Evolutionary conservation across 2,888 invertebrate species (phyloP), one percentile per base, ranked within the genome.

Genomic region (Linyphia triangularis): DNA sequence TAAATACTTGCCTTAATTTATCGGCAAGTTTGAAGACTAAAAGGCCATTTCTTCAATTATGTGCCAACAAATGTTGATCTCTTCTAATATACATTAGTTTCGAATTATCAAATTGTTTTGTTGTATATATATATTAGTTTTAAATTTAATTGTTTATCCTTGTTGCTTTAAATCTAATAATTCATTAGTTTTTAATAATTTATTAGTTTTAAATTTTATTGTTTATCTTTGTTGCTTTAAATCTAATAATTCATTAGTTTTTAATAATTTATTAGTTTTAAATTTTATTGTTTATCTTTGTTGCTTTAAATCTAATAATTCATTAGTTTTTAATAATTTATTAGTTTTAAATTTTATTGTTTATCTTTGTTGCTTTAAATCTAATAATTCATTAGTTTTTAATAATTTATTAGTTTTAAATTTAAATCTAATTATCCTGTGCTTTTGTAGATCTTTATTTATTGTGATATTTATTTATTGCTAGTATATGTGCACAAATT

Each of bases 1-100:
- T 33, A 9, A 33, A 72, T 22, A 72, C 59, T 73, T 73, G 73
- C 73, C 73, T 73, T 59, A 73, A 73, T 73, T 28, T 73, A 70
- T 22, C 70, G 43, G 13, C 33, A 33, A 33, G 51, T n/a, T 51
- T 22, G 57, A 16, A 16, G 10, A 43, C 24, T 57, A 73, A 26
- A 26, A 51, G 28, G 59, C 19, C 57, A 73, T 57, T 10, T 73
- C 30, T 33, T 59, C 57, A 51, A 59, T 57, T 59, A 59, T 73
- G 73, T 73, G 73, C 73, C 73, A 73, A 73, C 30, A 30, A 73
- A 30, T 22, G 19, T 59, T 59, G n/a, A 59, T 73, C 57, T 59
- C 16, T 57, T 72, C 28, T 19, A 72, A 28, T 43, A 51, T 51
- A 51, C 16, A 28, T 26, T 51, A 51, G 51, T 28, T 72, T 73